Evolutionary conservation across 64 coral and sea anemone species (phyloP).

Genomic region (Montipora sp.): DNA sequence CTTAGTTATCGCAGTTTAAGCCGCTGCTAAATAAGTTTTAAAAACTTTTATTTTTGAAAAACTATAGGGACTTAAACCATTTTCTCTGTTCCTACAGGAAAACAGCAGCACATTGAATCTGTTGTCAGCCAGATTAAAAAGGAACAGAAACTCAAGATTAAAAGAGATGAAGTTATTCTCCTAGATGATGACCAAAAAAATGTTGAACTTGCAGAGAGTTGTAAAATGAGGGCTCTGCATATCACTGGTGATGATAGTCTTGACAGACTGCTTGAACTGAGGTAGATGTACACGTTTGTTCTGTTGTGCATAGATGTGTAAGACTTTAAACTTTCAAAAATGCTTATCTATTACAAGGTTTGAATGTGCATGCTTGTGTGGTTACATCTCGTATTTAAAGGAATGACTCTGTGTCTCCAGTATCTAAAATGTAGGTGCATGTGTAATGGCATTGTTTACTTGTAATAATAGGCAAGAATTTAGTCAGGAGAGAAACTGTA

Average conservation of each 20-base stretch:
- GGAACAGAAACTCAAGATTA: slow-evolving; percentile 63
- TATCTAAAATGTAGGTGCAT: too few species aligned
- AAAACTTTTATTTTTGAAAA: too few species aligned
- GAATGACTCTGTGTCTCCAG: neutral
- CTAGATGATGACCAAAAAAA: slow-evolving; percentile 77
- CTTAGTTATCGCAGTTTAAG: too few species aligned
- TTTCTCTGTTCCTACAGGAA: slow-evolving; percentile 43
- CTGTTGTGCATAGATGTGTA: neutral
- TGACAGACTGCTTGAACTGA: slow-evolving; percentile 62
- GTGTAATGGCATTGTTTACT: too few species aligned
- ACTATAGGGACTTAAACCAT: too few species aligned
- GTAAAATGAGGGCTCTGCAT: slow-evolving; percentile 67
- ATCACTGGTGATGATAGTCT: slow-evolving; percentile 66
- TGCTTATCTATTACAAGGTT: neutral
- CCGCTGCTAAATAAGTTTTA: too few species aligned
- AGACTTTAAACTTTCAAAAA: neutral
- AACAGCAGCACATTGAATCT: slow-evolving; percentile 81
- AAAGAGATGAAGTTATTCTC: slow-evolving; percentile 60
- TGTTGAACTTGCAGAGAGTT: slow-evolving; percentile 45
- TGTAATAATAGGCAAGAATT: too few species aligned
- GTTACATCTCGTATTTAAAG: too few species aligned
- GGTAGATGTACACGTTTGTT: slow-evolving; percentile 12
- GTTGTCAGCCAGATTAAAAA: slow-evolving; percentile 69
- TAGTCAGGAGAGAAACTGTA: too few species aligned
- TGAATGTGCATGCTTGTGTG: too few species aligned